phyloP scores from a whole-genome alignment of 1,140 invertebrate genomes.

The Anastatus disparis region DNA sequence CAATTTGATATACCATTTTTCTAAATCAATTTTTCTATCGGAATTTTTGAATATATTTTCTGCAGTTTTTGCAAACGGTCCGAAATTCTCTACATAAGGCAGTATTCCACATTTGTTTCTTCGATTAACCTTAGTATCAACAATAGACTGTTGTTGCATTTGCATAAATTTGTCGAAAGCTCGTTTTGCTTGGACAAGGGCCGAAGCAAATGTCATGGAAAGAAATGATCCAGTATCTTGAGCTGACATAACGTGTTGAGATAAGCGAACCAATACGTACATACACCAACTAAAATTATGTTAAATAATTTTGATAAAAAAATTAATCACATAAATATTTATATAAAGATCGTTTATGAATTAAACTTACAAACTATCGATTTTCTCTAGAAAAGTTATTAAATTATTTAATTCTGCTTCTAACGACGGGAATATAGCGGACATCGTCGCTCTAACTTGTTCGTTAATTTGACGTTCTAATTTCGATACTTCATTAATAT shows the following conservation, averaged over 20 bases:
- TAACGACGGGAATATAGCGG: conserved; percentile 84
- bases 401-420: conserved; percentile 88
- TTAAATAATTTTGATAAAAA: conserved; percentile 10
- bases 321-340: neutral
- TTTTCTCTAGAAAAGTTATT: conserved; percentile 84
- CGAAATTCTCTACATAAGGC: conserved; percentile 91
- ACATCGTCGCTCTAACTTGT: conserved; percentile 87
- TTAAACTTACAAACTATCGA: conserved; percentile 85
- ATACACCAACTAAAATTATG: conserved; percentile 83
- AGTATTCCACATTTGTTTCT: conserved; percentile 92
- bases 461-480: conserved; percentile 79
- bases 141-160: conserved; percentile 84
- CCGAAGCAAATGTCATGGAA: conserved; percentile 88
- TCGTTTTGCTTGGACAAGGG: conserved; percentile 92
- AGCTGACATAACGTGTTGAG: conserved; percentile 89
- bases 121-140: conserved; percentile 76
- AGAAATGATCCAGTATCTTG: conserved; percentile 92
- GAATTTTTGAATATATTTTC: conserved; percentile 89
- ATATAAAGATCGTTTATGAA: neutral
- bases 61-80: conserved; percentile 85
- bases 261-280: conserved; percentile 89
- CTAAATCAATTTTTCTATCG: conserved; percentile 91
- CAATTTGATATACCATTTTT: conserved; percentile 93
- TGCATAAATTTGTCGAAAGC: conserved; percentile 95
- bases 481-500: conserved; percentile 68